phyloP scores from a whole-genome alignment of 2,113 vertebrate genomes.

The Hiodon alosoides region DNA sequence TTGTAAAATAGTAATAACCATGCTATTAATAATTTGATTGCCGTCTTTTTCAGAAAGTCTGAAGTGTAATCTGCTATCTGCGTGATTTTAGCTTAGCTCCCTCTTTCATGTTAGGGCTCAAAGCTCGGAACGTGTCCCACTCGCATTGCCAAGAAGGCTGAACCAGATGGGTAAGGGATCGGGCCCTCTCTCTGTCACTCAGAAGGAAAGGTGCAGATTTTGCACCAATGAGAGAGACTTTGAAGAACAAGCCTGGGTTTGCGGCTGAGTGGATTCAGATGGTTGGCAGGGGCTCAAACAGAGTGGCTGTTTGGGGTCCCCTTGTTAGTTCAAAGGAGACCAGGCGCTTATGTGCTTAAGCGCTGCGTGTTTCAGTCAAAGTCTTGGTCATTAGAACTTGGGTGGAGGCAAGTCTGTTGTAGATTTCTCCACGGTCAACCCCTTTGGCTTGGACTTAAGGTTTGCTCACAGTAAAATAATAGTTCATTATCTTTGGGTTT shows the following conservation, averaged over 20 bases:
- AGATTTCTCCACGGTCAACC: neutral
- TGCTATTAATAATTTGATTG: neutral
- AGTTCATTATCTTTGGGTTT: too few relatives aligned
- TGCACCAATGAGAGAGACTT: constrained; percentile 56
- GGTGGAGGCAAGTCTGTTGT: constrained; percentile 48
- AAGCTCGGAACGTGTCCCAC: too few relatives aligned
- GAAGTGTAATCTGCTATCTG: neutral
- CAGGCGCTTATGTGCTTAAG: constrained; percentile 61
- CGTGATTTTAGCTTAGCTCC: neutral
- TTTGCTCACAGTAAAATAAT: too few relatives aligned
- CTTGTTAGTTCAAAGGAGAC: constrained; percentile 65
- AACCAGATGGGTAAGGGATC: too few relatives aligned
- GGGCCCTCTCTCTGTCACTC: constrained; percentile 12
- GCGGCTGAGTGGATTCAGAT: constrained; percentile 74
- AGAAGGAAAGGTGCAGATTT: constrained; percentile 47
- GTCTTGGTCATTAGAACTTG: constrained; percentile 42
- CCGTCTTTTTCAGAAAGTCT: neutral
- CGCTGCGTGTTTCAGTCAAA: constrained; percentile 62
- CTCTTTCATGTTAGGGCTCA: neutral
- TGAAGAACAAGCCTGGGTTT: constrained; percentile 71
- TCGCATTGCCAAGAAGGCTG: too few relatives aligned
- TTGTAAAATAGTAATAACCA: too few relatives aligned
- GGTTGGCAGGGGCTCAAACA: constrained; percentile 68
- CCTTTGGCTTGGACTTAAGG: too few relatives aligned
- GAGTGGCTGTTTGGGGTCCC: constrained; percentile 60